phyloP scores from a whole-genome alignment of 1,140 invertebrate species.

The Lepidurus packardi region DNA sequence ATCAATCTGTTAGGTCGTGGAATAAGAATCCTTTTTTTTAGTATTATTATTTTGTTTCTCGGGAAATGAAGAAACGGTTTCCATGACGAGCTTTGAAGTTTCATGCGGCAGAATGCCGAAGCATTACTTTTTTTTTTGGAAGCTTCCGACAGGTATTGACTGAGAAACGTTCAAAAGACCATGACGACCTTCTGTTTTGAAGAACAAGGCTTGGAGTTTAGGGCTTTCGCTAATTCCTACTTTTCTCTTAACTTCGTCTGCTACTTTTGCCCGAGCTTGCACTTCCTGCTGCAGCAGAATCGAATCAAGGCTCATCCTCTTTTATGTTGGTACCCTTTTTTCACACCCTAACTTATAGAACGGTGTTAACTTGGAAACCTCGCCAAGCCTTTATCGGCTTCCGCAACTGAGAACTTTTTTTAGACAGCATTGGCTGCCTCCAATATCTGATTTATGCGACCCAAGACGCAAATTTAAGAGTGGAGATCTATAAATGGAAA shows the following conservation, averaged over 20 bases:
- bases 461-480: not conserved
- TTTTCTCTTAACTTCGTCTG: not conserved
- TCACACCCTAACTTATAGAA: not conserved
- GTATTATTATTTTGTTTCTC: not conserved
- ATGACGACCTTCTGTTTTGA: not conserved
- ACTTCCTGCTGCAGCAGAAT: slow-evolving; percentile 4
- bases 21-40: no score
- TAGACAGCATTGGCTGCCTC: not conserved
- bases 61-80: not conserved
- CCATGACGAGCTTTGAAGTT: not conserved
- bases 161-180: not conserved
- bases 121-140: not conserved
- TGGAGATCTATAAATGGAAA: not conserved
- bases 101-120: not conserved
- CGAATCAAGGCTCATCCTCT: slow-evolving; percentile 15
- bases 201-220: not conserved
- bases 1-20: no score
- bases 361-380: not conserved
- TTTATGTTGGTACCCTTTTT: slow-evolving; percentile 6
- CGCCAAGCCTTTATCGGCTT: not conserved
- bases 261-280: not conserved
- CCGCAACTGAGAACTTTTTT: not conserved
- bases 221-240: not conserved
- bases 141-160: not conserved
- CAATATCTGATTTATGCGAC: not conserved